These are phyloP conservation scores for Trinectes maculatus DNA, from an alignment of 2,113 vertebrate species.

Conservation along the genomic window DNA sequence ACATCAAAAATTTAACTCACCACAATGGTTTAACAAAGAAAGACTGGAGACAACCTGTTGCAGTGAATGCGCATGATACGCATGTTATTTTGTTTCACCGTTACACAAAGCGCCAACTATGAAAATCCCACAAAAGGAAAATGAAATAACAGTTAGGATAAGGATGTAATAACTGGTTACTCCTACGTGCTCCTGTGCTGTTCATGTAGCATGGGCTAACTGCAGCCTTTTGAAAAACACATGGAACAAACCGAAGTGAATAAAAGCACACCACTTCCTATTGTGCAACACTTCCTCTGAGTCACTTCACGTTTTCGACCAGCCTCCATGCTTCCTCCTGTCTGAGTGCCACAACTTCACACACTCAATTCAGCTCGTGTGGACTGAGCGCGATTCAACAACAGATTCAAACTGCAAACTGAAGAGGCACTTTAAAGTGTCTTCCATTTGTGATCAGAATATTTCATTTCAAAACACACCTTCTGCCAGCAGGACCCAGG, in stretches of 20 bases:
- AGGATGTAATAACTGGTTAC: not conserved
- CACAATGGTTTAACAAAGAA: not conserved
- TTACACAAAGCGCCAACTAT: not conserved
- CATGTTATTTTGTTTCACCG: not conserved
- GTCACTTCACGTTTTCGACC: constrained; percentile 72
- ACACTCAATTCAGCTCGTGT: not conserved
- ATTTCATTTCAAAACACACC: not conserved
- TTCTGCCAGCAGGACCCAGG: not conserved
- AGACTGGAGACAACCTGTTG: not conserved
- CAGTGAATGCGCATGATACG: not conserved
- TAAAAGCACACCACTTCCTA: constrained; percentile 73
- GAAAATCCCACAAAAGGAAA: constrained; percentile 12
- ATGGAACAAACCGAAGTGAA: constrained; percentile 37
- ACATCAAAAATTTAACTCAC: not conserved
- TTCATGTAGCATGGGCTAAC: constrained; percentile 15
- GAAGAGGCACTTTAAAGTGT: not conserved
- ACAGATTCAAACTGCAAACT: not conserved
- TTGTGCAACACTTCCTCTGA: constrained; percentile 82
- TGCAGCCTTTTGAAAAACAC: constrained; percentile 23
- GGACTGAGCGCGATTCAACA: too few species aligned
- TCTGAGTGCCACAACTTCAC: not conserved
- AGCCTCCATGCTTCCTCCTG: constrained; percentile 41
- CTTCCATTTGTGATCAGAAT: not conserved
- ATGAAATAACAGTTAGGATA: not conserved
- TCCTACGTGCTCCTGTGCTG: not conserved